Conservation (phyloP, 2,113 vertebrate genomes). For the Prionailurus bengalensis region DNA sequence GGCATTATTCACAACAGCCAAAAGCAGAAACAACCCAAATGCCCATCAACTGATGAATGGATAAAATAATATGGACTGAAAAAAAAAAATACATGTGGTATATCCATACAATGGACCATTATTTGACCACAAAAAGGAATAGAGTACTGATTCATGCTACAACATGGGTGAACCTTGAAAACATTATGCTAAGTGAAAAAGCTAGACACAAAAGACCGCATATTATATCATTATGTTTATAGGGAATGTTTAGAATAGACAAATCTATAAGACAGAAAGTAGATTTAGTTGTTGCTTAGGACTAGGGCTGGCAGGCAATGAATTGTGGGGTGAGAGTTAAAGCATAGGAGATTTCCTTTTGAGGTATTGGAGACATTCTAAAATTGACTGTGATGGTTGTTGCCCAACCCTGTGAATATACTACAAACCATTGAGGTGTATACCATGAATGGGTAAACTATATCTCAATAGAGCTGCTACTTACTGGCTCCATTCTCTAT, state of each 20-base stretch:
- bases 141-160: not conserved
- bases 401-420: not conserved
- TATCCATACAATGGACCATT: not conserved
- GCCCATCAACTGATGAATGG: not conserved
- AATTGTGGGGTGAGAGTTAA: not conserved
- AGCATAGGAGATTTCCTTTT: not conserved
- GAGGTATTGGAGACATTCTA: not conserved
- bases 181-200: constrained; percentile 2
- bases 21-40: constrained; percentile 5
- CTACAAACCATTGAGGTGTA: not conserved
- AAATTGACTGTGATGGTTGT: not conserved
- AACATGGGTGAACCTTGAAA: not conserved
- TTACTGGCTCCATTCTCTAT: not conserved
- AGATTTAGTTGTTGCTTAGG: not conserved
- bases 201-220: not conserved
- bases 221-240: constrained; percentile 10
- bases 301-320: not conserved
- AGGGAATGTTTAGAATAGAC: not conserved
- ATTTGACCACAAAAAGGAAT: constrained; percentile 7
- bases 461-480: not conserved
- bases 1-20: not conserved
- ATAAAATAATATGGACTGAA: not conserved
- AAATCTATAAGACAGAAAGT: not conserved
- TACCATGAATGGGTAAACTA: not conserved
- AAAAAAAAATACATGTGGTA: not conserved